Evolutionary conservation across 2,888 invertebrate genomes (phyloP), one percentile per base, ranked within the genome.

Genomic region (Ophioninae sp.): DNA sequence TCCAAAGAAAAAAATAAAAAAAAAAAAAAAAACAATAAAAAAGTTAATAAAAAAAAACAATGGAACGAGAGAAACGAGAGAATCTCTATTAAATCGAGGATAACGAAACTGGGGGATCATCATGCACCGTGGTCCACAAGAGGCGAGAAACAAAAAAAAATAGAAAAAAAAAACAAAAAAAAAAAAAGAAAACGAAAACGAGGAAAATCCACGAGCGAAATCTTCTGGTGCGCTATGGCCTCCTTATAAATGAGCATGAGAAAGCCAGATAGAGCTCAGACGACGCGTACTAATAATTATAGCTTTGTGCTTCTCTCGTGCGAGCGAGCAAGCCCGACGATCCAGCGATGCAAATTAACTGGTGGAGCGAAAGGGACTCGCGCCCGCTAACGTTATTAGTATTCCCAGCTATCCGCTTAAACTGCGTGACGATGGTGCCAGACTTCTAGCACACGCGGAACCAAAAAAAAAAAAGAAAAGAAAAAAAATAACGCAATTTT

Each of bases 281-380:
- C 91, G 91, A 91, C 92, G 89, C 89, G 90, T 91, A 90, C 91
- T 92, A 92, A 92, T 92, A 92, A 92, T 92, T 92, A 91, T 90
- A 90, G 91, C 91, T 91, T 91, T 92, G 91, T 90, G 87, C 88
- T 86, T 82, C 85, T 51, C 51, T 86, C 86, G 87, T 74, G 76
- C 67, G 78, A 30, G 30, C 86, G 87, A 82, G 84, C 85, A 74
- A 84, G 83, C 82, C 76, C 85, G 84, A 85, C 85, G 85, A 88
- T 87, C 87, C 89, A 85, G 85, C 87, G 86, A 88, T 90, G 89
- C 88, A 87, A 90, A 90, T 90, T 90, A 90, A 90, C 87, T 85
- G 84, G 76, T 81, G 61, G 58, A 79, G 68, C 82, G 59, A 79
- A 73, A 76, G 73, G 78, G 79, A 79, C 44, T 61, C 20, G 22